Evolutionary conservation across 2,113 vertebrate species (phyloP).

Genomic region (Myodes glareolus): DNA sequence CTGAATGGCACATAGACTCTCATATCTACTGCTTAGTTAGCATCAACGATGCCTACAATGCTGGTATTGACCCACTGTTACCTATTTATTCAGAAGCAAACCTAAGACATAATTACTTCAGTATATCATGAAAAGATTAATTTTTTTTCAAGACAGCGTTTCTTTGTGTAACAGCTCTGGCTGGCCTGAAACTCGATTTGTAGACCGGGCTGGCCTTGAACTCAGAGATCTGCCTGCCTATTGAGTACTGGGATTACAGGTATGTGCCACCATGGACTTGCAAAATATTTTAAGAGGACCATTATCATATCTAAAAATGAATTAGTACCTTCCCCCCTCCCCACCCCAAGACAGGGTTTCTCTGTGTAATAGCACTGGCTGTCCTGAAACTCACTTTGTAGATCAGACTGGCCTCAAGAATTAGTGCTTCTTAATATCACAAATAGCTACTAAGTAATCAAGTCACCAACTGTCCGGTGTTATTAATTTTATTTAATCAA

Average conservation of each 20-base stretch:
- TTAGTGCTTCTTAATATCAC: not conserved
- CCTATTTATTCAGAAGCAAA: not conserved
- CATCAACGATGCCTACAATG: accelerated
- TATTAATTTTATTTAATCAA: not conserved
- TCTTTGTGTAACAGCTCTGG: not conserved
- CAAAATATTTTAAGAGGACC: not conserved
- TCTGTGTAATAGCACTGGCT: no score
- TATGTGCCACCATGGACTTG: not conserved
- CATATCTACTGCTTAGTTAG: not conserved
- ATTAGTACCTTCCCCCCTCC: not conserved
- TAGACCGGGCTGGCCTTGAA: not conserved
- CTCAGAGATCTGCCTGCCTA: not conserved
- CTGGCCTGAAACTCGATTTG: not conserved
- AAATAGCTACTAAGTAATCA: not conserved
- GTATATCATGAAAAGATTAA: not conserved
- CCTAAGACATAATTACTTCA: not conserved
- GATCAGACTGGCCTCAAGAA: no score
- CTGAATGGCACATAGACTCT: not conserved
- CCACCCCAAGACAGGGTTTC: no score
- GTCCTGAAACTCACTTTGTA: no score
- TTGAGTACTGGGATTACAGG: not conserved
- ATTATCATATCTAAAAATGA: not conserved
- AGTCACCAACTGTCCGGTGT: not conserved
- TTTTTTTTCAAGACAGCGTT: not conserved
- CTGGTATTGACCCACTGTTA: accelerated